Conservation (phyloP, 92 coral and sea anemone species). For the Actinostola sp. region DNA sequence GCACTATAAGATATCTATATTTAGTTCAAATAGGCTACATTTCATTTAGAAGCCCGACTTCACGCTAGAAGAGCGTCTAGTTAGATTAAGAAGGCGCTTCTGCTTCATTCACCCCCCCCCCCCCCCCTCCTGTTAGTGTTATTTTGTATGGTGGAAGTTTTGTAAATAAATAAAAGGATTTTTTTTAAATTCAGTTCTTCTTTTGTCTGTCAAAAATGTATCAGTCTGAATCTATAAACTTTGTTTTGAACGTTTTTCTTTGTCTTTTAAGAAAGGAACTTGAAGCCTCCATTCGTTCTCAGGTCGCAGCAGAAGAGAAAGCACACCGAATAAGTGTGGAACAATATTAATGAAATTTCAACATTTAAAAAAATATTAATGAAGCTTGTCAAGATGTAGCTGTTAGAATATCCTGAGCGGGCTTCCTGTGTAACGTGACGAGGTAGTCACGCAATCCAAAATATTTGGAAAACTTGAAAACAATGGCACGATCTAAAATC, state of each 20-base stretch:
- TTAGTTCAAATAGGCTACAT: too few species aligned
- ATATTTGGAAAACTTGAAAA: not conserved
- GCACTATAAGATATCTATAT: too few species aligned
- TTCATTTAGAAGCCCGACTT: too few species aligned
- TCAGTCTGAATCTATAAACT: too few species aligned
- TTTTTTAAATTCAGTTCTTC: conserved; percentile 8
- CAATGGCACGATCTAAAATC: not conserved
- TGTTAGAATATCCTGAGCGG: not conserved
- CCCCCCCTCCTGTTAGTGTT: too few species aligned
- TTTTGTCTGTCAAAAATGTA: conserved; percentile 48
- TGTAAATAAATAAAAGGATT: too few species aligned
- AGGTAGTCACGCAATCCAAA: conserved; percentile 7
- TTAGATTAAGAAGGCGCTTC: not conserved
- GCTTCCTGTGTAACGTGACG: not conserved
- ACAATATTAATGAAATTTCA: not conserved
- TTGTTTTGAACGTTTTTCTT: not conserved
- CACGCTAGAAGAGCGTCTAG: too few species aligned
- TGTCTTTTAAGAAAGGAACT: conserved; percentile 43
- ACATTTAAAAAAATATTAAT: too few species aligned
- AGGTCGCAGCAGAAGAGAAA: conserved; percentile 78
- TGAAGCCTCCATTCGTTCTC: conserved; percentile 73
- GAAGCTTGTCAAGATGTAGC: not conserved
- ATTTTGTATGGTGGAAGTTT: too few species aligned
- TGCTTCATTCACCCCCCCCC: too few species aligned
- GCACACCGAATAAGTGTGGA: not conserved